Evolutionary conservation across 2,113 vertebrate species (phyloP).

Genomic region (Protobothrops mucrosquamatus): DNA sequence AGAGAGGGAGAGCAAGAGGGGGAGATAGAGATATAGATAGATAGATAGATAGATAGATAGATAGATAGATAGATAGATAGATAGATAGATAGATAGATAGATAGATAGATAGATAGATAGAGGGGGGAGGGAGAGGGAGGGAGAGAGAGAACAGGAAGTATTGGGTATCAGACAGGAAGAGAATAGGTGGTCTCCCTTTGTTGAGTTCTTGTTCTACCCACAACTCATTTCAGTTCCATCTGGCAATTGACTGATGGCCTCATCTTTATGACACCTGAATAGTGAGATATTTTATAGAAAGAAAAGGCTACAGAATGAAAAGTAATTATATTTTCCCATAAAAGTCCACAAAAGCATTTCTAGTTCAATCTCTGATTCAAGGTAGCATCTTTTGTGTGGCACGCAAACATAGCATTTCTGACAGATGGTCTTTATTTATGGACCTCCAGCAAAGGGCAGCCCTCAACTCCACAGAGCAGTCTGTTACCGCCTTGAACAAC

Average conservation of each 20-base stretch:
- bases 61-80: no score
- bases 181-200: neutral
- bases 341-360: neutral
- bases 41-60: no score
- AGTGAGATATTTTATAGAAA: neutral
- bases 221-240: neutral
- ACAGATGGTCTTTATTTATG: neutral
- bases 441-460: neutral
- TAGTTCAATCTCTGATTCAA: neutral
- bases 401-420: neutral
- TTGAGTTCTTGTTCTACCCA: neutral
- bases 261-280: neutral
- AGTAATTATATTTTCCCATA: neutral
- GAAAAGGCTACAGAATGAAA: neutral
- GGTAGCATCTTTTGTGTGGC: neutral
- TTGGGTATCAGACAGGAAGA: neutral
- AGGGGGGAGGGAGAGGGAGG: no score
- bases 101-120: no score
- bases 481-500: neutral
- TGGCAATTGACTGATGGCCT: neutral
- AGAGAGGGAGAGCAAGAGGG: no score
- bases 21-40: no score
- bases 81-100: no score
- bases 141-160: neutral
- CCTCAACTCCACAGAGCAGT: neutral